Percentiles rank a stretch among this genome's conserved stretches.
Conservation (phyloP, 2,797 vertebrate genomes). For the Gymnocypris eckloni region DNA sequence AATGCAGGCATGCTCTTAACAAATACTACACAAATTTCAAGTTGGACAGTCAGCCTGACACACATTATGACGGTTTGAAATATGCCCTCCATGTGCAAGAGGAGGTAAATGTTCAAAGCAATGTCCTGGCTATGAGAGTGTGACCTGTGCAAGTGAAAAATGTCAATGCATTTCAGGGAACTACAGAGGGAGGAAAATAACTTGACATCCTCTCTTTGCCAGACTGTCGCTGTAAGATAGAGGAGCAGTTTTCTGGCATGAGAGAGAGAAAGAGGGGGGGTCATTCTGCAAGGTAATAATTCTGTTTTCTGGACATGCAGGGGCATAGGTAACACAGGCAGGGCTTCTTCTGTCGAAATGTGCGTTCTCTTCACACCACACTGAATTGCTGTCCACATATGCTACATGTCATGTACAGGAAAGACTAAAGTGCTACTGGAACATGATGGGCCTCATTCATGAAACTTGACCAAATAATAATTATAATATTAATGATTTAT, state of each 20-base stretch:
- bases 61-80: slow-evolving; percentile 17
- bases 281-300: slow-evolving; percentile 14
- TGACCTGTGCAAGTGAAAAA: slow-evolving; percentile 73
- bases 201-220: slow-evolving; percentile 34
- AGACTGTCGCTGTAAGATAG: neutral
- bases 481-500: neutral
- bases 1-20: neutral
- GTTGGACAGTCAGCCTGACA: neutral
- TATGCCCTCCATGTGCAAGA: slow-evolving; percentile 52
- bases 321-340: neutral
- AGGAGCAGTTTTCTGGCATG: neutral
- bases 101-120: slow-evolving; percentile 77
- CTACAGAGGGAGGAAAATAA: slow-evolving; percentile 29
- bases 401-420: neutral
- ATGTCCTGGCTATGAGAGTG: slow-evolving; percentile 67
- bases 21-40: slow-evolving; percentile 24
- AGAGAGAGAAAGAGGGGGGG: neutral
- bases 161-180: slow-evolving; percentile 74
- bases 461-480: neutral
- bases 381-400: neutral
- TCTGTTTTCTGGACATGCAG: neutral
- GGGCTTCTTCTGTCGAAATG: neutral
- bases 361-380: neutral
- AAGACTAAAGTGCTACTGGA: neutral
- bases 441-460: neutral